Conservation (phyloP, 2,888 invertebrate species). For the Heliconius aoede region DNA sequence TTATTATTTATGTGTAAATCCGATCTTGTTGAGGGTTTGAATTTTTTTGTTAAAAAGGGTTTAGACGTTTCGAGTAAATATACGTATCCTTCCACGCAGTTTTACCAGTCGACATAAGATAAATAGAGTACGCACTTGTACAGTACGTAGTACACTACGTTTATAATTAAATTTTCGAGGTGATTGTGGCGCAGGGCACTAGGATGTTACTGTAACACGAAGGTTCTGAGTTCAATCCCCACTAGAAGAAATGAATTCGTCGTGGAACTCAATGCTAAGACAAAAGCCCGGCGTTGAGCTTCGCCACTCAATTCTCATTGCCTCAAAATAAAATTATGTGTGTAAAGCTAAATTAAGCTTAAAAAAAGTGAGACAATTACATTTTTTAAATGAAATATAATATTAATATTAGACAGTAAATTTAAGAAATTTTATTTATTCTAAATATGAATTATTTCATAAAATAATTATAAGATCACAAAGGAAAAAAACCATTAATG, state of each 20-base stretch:
- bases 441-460: not conserved
- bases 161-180: too few relatives aligned
- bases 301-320: too few relatives aligned
- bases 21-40: conserved; percentile 28
- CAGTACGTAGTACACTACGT: too few relatives aligned
- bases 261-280: too few relatives aligned
- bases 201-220: too few relatives aligned
- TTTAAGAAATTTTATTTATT: not conserved
- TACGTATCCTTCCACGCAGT: not conserved
- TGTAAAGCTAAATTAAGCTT: too few relatives aligned
- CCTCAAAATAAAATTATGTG: too few relatives aligned
- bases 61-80: not conserved
- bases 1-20: conserved; percentile 28
- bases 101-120: not conserved
- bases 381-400: not conserved
- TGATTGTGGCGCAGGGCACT: too few relatives aligned
- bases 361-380: too few relatives aligned
- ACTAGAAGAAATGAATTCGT: too few relatives aligned
- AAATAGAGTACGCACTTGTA: not conserved
- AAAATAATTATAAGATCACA: not conserved
- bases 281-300: too few relatives aligned
- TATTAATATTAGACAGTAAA: not conserved
- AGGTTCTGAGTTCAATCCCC: too few relatives aligned
- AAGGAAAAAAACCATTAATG: not conserved
- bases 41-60: conserved; percentile 3